Conservation (phyloP, 2,888 invertebrate genomes). For the Archips xylosteana region DNA sequence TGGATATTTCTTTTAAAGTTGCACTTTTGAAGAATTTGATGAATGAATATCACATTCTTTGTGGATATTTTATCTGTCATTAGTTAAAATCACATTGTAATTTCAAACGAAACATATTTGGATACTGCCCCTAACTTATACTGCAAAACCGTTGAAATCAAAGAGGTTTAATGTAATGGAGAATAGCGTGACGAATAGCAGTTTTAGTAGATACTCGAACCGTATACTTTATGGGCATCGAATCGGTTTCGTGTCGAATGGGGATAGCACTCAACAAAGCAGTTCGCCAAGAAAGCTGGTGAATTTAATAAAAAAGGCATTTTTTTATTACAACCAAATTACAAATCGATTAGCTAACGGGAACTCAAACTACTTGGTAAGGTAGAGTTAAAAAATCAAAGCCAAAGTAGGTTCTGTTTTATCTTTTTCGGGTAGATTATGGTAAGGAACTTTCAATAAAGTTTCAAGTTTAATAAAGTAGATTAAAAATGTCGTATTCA, state of each 20-base stretch:
- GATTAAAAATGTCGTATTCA: too few species aligned
- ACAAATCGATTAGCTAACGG: slow-evolving; percentile 2
- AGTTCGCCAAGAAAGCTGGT: neutral
- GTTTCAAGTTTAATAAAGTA: too few species aligned
- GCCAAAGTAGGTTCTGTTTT: too few species aligned
- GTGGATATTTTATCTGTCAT: too few species aligned
- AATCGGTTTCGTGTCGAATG: slow-evolving; percentile 23
- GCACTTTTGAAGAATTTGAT: too few species aligned
- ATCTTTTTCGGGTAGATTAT: too few species aligned
- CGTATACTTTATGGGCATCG: slow-evolving; percentile 29
- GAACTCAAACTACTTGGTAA: neutral
- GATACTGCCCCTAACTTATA: too few species aligned
- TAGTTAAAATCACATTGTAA: neutral
- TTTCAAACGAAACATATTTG: neutral
- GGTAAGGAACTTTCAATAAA: too few species aligned
- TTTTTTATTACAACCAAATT: slow-evolving; percentile 1
- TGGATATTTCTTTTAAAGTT: too few species aligned
- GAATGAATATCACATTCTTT: too few species aligned
- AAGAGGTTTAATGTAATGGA: slow-evolving; percentile 22
- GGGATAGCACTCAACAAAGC: neutral
- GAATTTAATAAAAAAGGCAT: neutral
- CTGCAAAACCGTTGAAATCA: slow-evolving; percentile 2
- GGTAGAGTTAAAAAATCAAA: too few species aligned
- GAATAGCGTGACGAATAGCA: slow-evolving; percentile 26
- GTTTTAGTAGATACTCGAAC: slow-evolving; percentile 23